Base-by-base conservation (phyloP, 2,888 invertebrate genomes). In the Lepidocyrtinus sp. region DNA sequence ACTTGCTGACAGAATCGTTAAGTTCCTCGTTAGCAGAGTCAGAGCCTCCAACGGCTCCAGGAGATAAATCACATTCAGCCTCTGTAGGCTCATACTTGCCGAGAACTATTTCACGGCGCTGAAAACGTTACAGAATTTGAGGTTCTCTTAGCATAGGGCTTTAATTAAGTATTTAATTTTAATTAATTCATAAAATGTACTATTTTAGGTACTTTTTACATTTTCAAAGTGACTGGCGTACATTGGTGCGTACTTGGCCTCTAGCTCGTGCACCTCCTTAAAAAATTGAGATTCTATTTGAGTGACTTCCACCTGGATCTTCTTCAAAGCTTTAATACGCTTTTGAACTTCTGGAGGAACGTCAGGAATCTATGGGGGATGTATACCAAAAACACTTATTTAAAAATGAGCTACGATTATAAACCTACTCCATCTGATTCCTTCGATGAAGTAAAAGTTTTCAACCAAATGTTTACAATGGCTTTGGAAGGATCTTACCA, bases 231-330 rank as follows among this genome's bases (percentile, higher is more conserved):
- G 89, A 1, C 94, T 93, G 76, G 92, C 91, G 89, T 95, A 96
- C 85, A 93, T 89, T 86, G 92, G 92, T 88, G 95, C 94, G 89
- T 96, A 98, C 89, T 95, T 94, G 90, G 94, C 94, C 90, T 99
- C 99, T 70, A 99, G 91, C 22, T 93, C 93, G 88, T 98, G 98
- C 55, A 99, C 95, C 88, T 97, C 96, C 87, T 94, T 93, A 89
- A 97, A 98, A 90, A 99, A 97, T 88, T 96, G 93, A 64, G 85
- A 83, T 81, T 86, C 86, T 55, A 85, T 83, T 72, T 86, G 84
- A 0, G 84, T 83, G 12, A 86, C 81, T 64, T 83, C 85, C 27
- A 86, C 74, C 67, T 86, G 86, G 15, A 86, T 80, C 71, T 86
- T 86, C 55, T 86, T 86, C 63, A 86, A 67, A 9, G 86, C 85